Evolutionary conservation across 2,797 vertebrate genomes (phyloP).

Genomic region (Cephalopachus bancanus): DNA sequence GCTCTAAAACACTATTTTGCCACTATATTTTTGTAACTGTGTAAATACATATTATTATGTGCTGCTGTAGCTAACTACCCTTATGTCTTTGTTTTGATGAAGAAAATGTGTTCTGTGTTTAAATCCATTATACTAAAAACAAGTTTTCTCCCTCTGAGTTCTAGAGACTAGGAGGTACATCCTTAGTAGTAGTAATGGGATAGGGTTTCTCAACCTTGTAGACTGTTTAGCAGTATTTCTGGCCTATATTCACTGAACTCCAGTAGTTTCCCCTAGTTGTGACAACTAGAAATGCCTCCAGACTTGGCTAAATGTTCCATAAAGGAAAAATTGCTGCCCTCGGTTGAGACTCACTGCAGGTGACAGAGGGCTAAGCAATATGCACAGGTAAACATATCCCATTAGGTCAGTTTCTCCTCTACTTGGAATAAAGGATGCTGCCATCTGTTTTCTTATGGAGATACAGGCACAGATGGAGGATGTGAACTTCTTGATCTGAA

Average conservation of each 20-base stretch:
- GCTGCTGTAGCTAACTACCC: neutral
- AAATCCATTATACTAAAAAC: neutral
- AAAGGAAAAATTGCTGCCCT: neutral
- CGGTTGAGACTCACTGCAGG: neutral
- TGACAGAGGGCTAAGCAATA: neutral
- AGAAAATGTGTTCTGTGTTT: slow-evolving; percentile 55
- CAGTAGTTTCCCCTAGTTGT: neutral
- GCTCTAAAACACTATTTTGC: neutral
- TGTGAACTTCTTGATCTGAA: neutral
- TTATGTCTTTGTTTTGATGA: slow-evolving; percentile 42
- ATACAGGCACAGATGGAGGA: neutral
- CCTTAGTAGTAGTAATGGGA: neutral
- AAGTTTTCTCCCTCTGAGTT: slow-evolving; percentile 23
- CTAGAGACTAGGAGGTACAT: neutral
- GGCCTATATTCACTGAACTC: neutral
- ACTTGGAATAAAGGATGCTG: neutral
- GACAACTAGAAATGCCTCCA: neutral
- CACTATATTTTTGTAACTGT: neutral
- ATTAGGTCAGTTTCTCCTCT: neutral
- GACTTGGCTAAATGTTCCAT: neutral
- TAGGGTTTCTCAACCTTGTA: neutral
- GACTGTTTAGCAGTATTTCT: neutral
- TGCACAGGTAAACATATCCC: neutral
- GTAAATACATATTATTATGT: neutral
- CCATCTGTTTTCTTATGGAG: neutral